Percentiles rank a stretch among this genome's conserved stretches.
phyloP scores from a whole-genome alignment of 2,113 vertebrate genomes.

The Hippocampus guttulatus region DNA sequence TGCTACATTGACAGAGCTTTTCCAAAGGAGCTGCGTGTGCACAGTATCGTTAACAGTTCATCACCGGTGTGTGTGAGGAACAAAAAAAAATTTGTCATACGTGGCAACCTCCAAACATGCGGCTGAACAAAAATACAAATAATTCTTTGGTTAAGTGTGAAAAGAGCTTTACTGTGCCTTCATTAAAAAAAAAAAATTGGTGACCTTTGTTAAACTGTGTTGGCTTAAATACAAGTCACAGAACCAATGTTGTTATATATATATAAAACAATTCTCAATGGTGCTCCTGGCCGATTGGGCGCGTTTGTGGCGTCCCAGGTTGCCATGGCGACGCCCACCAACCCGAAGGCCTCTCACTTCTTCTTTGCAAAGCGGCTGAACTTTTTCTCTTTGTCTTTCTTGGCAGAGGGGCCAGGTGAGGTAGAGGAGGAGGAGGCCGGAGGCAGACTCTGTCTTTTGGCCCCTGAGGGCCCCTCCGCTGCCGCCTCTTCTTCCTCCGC shows the following conservation, averaged over 20 bases:
- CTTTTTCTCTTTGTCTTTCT: constrained; percentile 92
- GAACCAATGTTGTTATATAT: constrained; percentile 46
- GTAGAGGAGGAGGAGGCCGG: constrained; percentile 49
- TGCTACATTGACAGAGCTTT: background rate
- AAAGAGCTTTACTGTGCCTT: constrained; percentile 72
- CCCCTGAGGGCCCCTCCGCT: constrained; percentile 67
- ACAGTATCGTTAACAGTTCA: constrained; percentile 2
- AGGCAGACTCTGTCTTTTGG: constrained; percentile 81
- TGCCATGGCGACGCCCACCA: constrained; percentile 26
- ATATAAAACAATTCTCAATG: constrained; percentile 63
- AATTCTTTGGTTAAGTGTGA: constrained; percentile 74
- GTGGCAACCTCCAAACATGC: background rate
- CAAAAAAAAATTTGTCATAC: background rate
- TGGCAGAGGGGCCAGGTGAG: constrained; percentile 77
- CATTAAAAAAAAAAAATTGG: constrained; percentile 46
- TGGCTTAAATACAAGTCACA: constrained; percentile 65
- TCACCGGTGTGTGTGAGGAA: background rate
- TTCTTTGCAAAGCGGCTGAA: constrained; percentile 91
- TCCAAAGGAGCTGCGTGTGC: background rate
- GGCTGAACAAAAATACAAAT: constrained; percentile 45
- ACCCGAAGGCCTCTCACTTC: constrained; percentile 72
- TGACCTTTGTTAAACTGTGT: constrained; percentile 12
- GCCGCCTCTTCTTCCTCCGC: constrained; percentile 67
- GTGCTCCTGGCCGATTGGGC: constrained; percentile 42
- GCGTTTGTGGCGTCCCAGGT: constrained; percentile 47